phyloP scores from a whole-genome alignment of 2,797 vertebrate species.

The Molossus alvarezi region DNA sequence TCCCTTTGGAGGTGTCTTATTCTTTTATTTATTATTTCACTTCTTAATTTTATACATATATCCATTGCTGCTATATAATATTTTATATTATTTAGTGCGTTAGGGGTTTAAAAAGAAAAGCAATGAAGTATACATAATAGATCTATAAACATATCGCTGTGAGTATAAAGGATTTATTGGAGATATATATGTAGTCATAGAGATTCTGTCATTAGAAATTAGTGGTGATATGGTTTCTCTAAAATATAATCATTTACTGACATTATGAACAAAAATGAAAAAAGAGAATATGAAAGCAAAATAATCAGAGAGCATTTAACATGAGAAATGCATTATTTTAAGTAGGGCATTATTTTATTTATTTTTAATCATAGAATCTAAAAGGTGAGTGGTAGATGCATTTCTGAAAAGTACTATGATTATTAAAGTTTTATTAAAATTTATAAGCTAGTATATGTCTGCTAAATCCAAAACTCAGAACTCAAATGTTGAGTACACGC shows the following conservation, averaged over 20 bases:
- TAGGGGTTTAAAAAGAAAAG: constrained; percentile 30
- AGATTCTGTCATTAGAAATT: constrained; percentile 1
- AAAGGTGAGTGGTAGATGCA: neutral
- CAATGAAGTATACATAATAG: neutral
- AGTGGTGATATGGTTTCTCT: neutral
- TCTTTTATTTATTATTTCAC: neutral
- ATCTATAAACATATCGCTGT: neutral
- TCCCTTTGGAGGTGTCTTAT: neutral
- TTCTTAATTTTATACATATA: neutral
- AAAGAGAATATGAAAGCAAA: neutral
- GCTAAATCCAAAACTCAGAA: neutral
- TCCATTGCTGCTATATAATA: neutral
- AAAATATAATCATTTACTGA: neutral
- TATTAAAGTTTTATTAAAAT: neutral
- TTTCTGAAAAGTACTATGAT: neutral
- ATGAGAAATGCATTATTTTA: constrained; percentile 48
- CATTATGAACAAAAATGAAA: constrained; percentile 1
- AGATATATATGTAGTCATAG: neutral
- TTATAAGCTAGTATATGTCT: neutral
- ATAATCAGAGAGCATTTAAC: constrained; percentile 20
- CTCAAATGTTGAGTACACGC: neutral
- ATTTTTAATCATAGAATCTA: neutral
- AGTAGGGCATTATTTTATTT: neutral
- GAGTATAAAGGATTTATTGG: neutral
- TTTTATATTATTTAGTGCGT: neutral